Base-by-base conservation (phyloP, 30 jellyfish, hydroid and myxozoan genomes). In the Cassiopea andromeda region DNA sequence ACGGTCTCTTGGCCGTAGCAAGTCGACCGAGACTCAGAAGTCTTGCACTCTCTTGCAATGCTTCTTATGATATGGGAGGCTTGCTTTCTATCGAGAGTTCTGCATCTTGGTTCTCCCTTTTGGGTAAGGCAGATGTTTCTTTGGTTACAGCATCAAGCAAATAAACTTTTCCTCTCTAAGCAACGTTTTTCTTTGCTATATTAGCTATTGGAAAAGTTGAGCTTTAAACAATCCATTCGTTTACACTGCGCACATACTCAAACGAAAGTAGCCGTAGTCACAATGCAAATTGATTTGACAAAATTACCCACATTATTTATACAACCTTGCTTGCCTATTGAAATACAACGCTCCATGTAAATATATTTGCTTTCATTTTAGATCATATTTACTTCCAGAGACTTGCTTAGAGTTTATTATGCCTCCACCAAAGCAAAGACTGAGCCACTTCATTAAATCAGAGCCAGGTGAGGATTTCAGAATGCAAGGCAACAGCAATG, bases 361-460 rank as follows among this genome's bases (percentile, higher is more conserved):
- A 66, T 85, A 86, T 87, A 58, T 78, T 87, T 87, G 75, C 90
- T 50, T 77, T 69, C 81, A 69, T 87, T 78, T 87, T 78, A 87
- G 94, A 90, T 38, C 44, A n/a, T 87, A 60, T 87, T 86, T 61
- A 86, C 89, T 7, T 49, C 64, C 75, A 77, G 38, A n/a, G 54
- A 45, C 27, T 86, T 73, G 19, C 57, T 12, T 47, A 70, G 81
- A 73, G 77, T 83, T 43, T 81, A 86, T 49, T 89, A 87, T 87
- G 94, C 94, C 94, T 27, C 87, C 88, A 86, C 78, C 94, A 87
- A 78, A 87, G 75, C 94, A 87, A 78, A 87, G 94, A 87, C 94
- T 87, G 70, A 78, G 86, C 90, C 94, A 87, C 69, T 80, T 87
- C 67, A 76, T 87, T 59, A 87, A 87, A 71, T 54, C 94, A 73